These are phyloP conservation scores for Oscheius sp. DNA, from an alignment of 2,888 invertebrate species.

Conservation along the genomic window DNA sequence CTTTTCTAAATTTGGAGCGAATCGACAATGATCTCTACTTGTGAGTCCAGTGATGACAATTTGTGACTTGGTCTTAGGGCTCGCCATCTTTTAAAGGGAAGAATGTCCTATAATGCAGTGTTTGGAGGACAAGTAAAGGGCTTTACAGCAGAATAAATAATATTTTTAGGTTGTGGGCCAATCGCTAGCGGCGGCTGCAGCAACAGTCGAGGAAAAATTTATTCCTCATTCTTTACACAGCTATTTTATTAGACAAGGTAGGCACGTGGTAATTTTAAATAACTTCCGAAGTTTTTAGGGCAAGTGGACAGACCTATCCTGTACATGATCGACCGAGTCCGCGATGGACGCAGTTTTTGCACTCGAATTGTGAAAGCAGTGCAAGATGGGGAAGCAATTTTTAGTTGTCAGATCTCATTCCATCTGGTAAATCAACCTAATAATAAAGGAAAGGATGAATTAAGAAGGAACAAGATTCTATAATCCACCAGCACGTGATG, in stretches of 20 bases:
- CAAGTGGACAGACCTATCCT: slow-evolving; percentile 72
- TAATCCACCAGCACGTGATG: slow-evolving; percentile 57
- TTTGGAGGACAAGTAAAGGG: slow-evolving; percentile 46
- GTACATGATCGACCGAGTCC: slow-evolving; percentile 74
- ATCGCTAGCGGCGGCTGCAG: slow-evolving; percentile 47
- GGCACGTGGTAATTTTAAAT: slow-evolving; percentile 10
- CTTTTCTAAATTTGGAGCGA: slow-evolving; percentile 47
- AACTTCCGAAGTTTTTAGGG: slow-evolving; percentile 39
- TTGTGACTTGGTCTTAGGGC: slow-evolving; percentile 38
- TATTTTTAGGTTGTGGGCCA: slow-evolving; percentile 47
- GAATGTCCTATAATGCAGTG: slow-evolving; percentile 47
- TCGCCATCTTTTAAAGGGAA: slow-evolving; percentile 48
- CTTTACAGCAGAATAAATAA: not conserved
- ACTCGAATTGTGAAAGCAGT: slow-evolving; percentile 74
- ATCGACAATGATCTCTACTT: slow-evolving; percentile 49
- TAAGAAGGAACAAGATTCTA: slow-evolving; percentile 54
- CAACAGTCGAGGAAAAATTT: slow-evolving; percentile 47
- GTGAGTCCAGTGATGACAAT: slow-evolving; percentile 32
- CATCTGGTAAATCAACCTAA: slow-evolving; percentile 45
- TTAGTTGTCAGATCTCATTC: slow-evolving; percentile 69
- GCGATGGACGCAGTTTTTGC: slow-evolving; percentile 74
- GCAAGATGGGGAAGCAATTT: slow-evolving; percentile 74
- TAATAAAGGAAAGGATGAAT: not conserved
- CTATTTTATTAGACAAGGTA: slow-evolving; percentile 52
- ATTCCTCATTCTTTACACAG: slow-evolving; percentile 51